Evolutionary conservation across 2,888 invertebrate species (phyloP).

Genomic region (Andrena camellia): DNA sequence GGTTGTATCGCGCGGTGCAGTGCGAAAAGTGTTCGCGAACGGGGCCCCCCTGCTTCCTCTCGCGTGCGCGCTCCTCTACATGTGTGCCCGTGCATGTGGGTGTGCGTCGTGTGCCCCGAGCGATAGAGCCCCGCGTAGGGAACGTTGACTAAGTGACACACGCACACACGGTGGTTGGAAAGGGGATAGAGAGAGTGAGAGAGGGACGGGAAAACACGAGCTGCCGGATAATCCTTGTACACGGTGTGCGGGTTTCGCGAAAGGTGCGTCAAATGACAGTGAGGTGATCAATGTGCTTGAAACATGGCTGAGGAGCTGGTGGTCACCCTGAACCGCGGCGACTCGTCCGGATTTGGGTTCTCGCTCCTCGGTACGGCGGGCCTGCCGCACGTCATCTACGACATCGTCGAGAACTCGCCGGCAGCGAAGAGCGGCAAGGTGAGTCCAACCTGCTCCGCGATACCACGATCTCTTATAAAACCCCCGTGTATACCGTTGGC

Average conservation of each 20-base stretch:
- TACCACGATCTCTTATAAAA: not conserved
- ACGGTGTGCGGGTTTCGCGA: conserved; percentile 60
- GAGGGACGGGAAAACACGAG: conserved; percentile 41
- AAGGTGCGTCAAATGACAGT: conserved; percentile 76
- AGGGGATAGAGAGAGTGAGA: conserved; percentile 34
- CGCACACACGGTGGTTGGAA: conserved; percentile 36
- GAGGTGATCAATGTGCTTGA: conserved; percentile 78
- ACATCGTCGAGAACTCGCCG: conserved; percentile 97
- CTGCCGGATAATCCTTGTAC: conserved; percentile 46
- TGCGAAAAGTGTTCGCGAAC: conserved; percentile 66
- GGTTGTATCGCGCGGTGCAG: conserved; percentile 68
- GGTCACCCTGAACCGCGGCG: conserved; percentile 94
- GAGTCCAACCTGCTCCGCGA: conserved; percentile 82
- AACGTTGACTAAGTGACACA: conserved; percentile 63
- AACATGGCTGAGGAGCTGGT: conserved; percentile 95
- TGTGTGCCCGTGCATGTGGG: conserved; percentile 52
- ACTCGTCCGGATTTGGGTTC: conserved; percentile 96
- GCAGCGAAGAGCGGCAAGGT: conserved; percentile 96
- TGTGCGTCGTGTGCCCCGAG: conserved; percentile 52
- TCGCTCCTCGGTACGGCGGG: conserved; percentile 96
- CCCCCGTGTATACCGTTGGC: not conserved
- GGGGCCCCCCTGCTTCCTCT: conserved; percentile 50
- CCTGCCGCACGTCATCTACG: conserved; percentile 96
- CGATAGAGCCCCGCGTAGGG: conserved; percentile 26
- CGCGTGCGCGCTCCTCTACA: not conserved